Base-by-base conservation (phyloP, 2,113 vertebrate species). In the Phalacrocorax pelagicus region DNA sequence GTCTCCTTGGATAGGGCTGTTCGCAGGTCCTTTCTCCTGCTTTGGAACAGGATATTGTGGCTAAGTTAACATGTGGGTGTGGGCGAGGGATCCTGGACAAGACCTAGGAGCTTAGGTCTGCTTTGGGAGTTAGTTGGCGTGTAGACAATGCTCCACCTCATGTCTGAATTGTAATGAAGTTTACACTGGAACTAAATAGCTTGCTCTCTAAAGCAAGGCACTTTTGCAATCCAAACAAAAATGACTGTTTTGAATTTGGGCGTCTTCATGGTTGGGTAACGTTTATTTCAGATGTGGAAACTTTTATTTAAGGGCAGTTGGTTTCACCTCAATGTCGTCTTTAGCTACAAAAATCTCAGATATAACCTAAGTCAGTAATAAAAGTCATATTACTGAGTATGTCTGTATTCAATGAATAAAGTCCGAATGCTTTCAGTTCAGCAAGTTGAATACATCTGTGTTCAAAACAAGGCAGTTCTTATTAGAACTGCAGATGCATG, bases 131-230 rank as follows among this genome's bases (percentile, higher is more conserved):
- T 92, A 70, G 70, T 9, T 95, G 83, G 59, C 58, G 2, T 59
- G 38, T 61, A 69, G 69, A 61, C 38, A 69, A 38, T 75, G 54
- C 69, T 89, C 84, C 55, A 63, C 81, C 70, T 95, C 84, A 89
- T 85, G 51, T 85, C 57, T 90, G 94, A 94, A 90, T 75, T 85
- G 77, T 72, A 75, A 52, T 91, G 40, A 92, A 55, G 88, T 96
- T 96, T 96, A 86, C 65, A 66, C 72, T 96, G 89, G 92, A 94
- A 94, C 52, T 79, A 40, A 84, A 44, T 44, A 79, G 47, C 65
- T 91, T 91, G 52, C 52, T 82, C 30, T 79, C 49, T 85, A 82
- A 88, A 94, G 23, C 59, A 89, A 65, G 58, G 21, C 61, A 49
- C 63, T 89, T 44, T 21, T 87, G 47, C 78, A 91, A 10, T 91